Base-by-base conservation (phyloP, 2,797 vertebrate species). In the Periparus ater region DNA sequence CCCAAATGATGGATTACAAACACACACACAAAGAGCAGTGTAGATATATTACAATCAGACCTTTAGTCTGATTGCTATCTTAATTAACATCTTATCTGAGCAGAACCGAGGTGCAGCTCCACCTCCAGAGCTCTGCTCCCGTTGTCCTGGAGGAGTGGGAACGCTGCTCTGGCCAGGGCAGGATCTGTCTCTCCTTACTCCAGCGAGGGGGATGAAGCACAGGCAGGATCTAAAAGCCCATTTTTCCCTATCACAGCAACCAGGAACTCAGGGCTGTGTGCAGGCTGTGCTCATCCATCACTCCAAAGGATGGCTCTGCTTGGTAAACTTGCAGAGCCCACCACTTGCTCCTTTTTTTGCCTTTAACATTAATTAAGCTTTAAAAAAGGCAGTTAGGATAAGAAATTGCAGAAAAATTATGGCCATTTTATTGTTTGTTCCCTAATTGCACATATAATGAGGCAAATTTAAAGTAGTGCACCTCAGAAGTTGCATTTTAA, bases 351-450 rank as follows among this genome's bases (percentile, higher is more conserved):
- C 42, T 42, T 42, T 61, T n/a, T 50, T 32, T 26, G 15, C 25
- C 57, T 60, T 65, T 22, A 67, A 61, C 66, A 66, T 74, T 89
- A 92, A 93, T 92, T 96, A 92, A 94, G 66, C 47, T 88, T 92
- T 63, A 86, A 89, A 95, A 84, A 91, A 88, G 42, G 63, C 90
- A 96, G 89, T 79, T 92, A 73, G 79, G 34, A n/a, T 84, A 96
- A 92, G 75, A 72, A 83, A 96, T 27, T 51, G 40, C 22, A 73
- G 68, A 67, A 91, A 95, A 95, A 87, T 80, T 55, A 83, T 6
- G 23, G 57, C 68, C 57, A 44, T 89, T 93, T 96, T 91, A 91
- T 82, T 94, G 79, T 96, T 96, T 95, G 91, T 91, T 87, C 75
- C 75, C 55, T 94, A 95, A 96, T 73, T 96, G 86, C 83, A 93